phyloP scores from a whole-genome alignment of 2,113 vertebrate genomes.

The Tympanuchus pallidicinctus region DNA sequence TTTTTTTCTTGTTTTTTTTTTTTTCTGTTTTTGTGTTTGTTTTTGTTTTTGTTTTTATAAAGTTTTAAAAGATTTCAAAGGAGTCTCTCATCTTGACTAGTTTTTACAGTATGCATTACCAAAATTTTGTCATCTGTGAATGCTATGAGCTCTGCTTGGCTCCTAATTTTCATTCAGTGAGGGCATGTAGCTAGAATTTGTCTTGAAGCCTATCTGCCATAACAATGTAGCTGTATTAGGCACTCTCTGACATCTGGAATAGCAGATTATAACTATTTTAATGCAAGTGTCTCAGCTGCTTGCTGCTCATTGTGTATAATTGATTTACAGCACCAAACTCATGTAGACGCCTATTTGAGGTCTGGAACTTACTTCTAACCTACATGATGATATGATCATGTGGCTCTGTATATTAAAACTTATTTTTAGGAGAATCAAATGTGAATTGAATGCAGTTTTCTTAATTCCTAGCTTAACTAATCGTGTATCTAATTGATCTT shows the following conservation, averaged over 20 bases:
- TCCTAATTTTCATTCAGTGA: neutral
- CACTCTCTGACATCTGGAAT: neutral
- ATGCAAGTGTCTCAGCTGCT: neutral
- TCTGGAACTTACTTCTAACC: neutral
- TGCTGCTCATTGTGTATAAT: neutral
- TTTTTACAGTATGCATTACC: neutral
- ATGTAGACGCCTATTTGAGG: neutral
- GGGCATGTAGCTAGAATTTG: neutral
- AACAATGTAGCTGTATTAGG: neutral
- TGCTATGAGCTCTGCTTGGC: neutral
- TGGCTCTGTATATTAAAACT: neutral
- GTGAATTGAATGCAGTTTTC: neutral
- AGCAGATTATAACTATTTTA: neutral
- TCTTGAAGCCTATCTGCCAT: neutral
- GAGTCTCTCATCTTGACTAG: neutral
- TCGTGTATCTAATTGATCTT: neutral
- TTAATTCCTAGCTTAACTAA: neutral
- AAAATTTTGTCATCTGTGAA: neutral
- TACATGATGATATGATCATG: neutral
- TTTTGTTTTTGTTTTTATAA: neutral
- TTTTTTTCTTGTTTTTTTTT: neutral
- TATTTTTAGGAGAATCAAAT: neutral
- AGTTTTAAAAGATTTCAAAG: neutral
- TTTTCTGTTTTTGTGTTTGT: no score
- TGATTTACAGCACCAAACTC: neutral